phyloP scores from a whole-genome alignment of 2,113 vertebrate genomes.

The Epinephelus lanceolatus region DNA sequence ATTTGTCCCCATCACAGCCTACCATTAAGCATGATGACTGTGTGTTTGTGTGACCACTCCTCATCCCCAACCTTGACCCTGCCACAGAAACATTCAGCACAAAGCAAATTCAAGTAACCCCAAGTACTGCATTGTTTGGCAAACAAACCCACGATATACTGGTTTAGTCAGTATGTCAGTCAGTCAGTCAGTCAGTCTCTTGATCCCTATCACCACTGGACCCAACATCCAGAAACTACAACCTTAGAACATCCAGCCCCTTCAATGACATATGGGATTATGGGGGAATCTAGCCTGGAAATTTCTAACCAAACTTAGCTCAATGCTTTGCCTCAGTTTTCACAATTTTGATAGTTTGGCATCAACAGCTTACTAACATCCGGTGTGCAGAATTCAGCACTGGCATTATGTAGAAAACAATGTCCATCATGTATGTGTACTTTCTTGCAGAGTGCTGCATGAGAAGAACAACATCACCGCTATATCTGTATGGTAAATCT shows the following conservation, averaged over 20 bases:
- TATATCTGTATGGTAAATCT: not conserved
- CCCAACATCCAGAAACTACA: not conserved
- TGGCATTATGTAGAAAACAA: not conserved
- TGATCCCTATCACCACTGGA: conserved; percentile 3
- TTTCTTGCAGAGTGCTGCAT: not conserved
- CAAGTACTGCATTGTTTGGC: not conserved
- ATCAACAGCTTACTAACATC: not conserved
- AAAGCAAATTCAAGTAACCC: conserved; percentile 32
- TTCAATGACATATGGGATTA: not conserved
- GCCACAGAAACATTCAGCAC: conserved; percentile 45
- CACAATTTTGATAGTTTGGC: not conserved
- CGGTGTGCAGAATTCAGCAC: too few species aligned
- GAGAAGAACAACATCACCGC: not conserved
- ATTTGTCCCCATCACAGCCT: not conserved
- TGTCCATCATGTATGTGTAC: not conserved
- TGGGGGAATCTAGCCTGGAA: not conserved
- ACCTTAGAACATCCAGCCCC: conserved; percentile 77
- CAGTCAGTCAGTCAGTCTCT: not conserved
- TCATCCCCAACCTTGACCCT: conserved; percentile 55
- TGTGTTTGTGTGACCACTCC: conserved; percentile 23
- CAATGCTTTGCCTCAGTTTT: not conserved
- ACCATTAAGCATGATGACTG: not conserved
- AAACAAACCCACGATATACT: conserved; percentile 21
- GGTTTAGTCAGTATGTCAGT: conserved; percentile 1
- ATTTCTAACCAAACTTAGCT: not conserved